Base-by-base conservation (phyloP, 2,888 invertebrate species). In the Andricus quercusramuli region DNA sequence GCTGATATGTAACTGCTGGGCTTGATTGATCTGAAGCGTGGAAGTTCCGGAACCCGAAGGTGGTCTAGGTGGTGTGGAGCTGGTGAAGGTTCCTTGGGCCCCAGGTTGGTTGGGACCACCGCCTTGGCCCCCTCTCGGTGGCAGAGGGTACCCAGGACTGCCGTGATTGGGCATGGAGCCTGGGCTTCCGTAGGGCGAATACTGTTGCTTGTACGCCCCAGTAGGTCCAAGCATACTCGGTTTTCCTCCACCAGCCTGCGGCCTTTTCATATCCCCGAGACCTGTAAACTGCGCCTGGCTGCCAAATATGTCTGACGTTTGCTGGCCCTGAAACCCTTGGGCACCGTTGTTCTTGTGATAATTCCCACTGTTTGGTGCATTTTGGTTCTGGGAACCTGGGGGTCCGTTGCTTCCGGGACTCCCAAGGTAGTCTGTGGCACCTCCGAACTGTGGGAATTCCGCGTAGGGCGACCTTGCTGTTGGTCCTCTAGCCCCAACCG, bases 1-100 rank as follows among this genome's bases (percentile, higher is more conserved):
- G 86, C 95, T 95, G 88, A 98, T 96, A 93, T 98, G 97, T 92
- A 98, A 93, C 92, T 97, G 97, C 92, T 97, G 97, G 79, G 97
- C 96, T 93, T 97, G 97, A 90, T 96, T 96, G 94, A 98, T 97
- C 93, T 97, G 97, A 85, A 97, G 93, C 62, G 95, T 95, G 51
- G 95, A 93, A 15, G 94, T 94, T n/a, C 92, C 92, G 2, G 94
- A 93, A 74, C 94, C 94, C 0, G 94, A 94, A 0, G 94, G 93
- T 22, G 94, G 94, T 85, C 94, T 91, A 3, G 94, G 93, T 1
- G 94, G 94, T 15, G 94, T 93, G 83, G 90, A 93, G 82, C 88
- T 92, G 80, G 89, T 94, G 93, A 89, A 94, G 91, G 89, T 93
- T 89, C 88, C 92, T 86, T 91, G 93, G 88, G 89, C 89, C 80